Evolutionary conservation across 2,888 invertebrate genomes (phyloP).

Genomic region (Andrena flavipes): DNA sequence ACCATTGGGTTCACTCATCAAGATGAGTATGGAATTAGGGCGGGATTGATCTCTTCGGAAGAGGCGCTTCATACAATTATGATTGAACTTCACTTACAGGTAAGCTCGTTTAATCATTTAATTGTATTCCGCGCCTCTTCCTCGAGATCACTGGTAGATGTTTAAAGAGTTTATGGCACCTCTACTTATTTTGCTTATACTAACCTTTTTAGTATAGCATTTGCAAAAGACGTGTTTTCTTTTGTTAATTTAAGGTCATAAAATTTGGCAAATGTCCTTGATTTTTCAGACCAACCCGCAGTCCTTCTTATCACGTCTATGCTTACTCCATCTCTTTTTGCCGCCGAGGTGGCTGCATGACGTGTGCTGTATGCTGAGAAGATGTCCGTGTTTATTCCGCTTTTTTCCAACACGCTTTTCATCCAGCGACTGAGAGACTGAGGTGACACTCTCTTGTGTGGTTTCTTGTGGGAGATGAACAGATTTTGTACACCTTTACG

Average conservation of each 20-base stretch:
- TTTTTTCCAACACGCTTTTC: background rate
- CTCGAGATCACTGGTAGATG: background rate
- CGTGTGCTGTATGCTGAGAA: background rate
- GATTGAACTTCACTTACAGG: too few species aligned
- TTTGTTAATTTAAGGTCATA: background rate
- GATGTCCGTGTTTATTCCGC: background rate
- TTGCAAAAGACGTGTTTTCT: background rate
- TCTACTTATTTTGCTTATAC: background rate
- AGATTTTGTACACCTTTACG: background rate
- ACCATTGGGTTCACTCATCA: background rate
- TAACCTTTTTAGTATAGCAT: background rate
- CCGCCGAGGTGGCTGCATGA: background rate
- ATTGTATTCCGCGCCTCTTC: background rate
- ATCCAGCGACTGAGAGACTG: background rate
- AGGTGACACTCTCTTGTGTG: background rate
- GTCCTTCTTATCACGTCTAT: background rate
- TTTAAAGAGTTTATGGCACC: conserved; percentile 2
- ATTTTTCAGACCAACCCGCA: background rate
- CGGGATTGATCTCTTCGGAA: background rate
- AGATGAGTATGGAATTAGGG: background rate
- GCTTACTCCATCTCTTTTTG: background rate
- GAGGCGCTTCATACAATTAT: background rate
- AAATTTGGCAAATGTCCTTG: background rate
- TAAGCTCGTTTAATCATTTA: background rate
- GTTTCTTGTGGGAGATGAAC: background rate